These are phyloP conservation scores for Dasypus novemcinctus DNA, from an alignment of 2,113 vertebrate species.

Conservation along the genomic window DNA sequence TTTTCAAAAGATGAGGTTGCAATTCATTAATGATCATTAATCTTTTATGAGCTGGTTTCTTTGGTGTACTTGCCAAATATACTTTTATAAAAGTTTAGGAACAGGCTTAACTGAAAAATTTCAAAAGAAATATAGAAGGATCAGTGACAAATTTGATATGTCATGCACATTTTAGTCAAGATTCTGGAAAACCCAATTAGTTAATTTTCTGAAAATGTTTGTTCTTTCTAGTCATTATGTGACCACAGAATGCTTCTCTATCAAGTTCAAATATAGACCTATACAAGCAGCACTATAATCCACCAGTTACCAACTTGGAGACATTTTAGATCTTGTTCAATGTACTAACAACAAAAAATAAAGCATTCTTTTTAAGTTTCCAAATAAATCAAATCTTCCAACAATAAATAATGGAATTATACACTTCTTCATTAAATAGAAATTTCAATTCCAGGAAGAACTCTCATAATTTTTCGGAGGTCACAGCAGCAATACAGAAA, in stretches of 20 bases:
- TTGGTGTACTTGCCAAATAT: constrained; percentile 86
- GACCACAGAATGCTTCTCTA: constrained; percentile 21
- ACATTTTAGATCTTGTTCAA: background rate
- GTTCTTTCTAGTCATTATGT: constrained; percentile 54
- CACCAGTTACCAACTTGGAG: background rate
- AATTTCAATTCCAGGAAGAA: constrained; percentile 82
- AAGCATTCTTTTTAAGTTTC: constrained; percentile 74
- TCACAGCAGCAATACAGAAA: constrained; percentile 82
- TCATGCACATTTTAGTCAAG: constrained; percentile 64
- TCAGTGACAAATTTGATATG: constrained; percentile 69
- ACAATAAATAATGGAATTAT: constrained; percentile 87
- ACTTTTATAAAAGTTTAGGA: constrained; percentile 74
- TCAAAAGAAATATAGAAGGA: constrained; percentile 74
- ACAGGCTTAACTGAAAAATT: constrained; percentile 77
- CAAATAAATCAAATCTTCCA: constrained; percentile 81
- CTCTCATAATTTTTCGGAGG: constrained; percentile 80
- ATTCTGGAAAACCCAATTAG: constrained; percentile 62
- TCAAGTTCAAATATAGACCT: constrained; percentile 34
- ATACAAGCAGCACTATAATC: background rate
- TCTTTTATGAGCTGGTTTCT: constrained; percentile 84
- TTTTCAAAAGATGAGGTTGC: constrained; percentile 86
- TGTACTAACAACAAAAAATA: constrained; percentile 51
- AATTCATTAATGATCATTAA: constrained; percentile 84
- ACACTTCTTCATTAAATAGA: constrained; percentile 85
- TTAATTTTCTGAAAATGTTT: constrained; percentile 54